A percentile compares a stretch with the other conserved stretches of the same genome.
These are phyloP conservation scores for Cistogaster globosa DNA, from an alignment of 2,888 invertebrate genomes.

Conservation along the genomic window DNA sequence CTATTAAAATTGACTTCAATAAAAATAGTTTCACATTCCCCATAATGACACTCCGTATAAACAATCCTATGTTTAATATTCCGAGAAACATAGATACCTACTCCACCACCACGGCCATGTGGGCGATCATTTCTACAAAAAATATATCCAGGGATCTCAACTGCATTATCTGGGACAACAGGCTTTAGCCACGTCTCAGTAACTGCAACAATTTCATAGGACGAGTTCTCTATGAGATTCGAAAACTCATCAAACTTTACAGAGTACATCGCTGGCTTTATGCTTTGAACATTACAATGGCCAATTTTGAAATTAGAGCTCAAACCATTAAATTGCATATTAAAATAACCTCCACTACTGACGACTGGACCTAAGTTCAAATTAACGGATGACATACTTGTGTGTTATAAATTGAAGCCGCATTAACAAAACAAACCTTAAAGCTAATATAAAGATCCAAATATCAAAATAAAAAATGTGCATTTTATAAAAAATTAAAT, in stretches of 20 bases:
- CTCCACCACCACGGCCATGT: not conserved
- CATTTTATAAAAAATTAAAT: not conserved
- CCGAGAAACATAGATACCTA: not conserved
- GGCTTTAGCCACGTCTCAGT: not conserved
- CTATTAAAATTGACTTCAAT: no score
- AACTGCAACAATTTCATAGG: not conserved
- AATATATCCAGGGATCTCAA: not conserved
- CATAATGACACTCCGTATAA: no score
- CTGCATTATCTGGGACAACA: not conserved
- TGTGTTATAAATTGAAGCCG: not conserved
- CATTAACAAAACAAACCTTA: not conserved
- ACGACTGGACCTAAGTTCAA: constrained; percentile 11
- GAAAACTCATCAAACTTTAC: not conserved
- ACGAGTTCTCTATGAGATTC: not conserved
- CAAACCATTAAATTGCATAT: not conserved
- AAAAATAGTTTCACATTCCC: no score
- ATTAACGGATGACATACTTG: not conserved
- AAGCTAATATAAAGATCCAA: not conserved
- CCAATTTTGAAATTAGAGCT: not conserved
- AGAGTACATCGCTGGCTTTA: not conserved
- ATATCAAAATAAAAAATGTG: not conserved
- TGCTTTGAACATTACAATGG: not conserved
- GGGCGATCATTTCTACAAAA: constrained; percentile 5
- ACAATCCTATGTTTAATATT: not conserved
- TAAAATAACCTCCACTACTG: not conserved